Base-by-base conservation (phyloP, 1,140 invertebrate species). In the Conus betulinus region DNA sequence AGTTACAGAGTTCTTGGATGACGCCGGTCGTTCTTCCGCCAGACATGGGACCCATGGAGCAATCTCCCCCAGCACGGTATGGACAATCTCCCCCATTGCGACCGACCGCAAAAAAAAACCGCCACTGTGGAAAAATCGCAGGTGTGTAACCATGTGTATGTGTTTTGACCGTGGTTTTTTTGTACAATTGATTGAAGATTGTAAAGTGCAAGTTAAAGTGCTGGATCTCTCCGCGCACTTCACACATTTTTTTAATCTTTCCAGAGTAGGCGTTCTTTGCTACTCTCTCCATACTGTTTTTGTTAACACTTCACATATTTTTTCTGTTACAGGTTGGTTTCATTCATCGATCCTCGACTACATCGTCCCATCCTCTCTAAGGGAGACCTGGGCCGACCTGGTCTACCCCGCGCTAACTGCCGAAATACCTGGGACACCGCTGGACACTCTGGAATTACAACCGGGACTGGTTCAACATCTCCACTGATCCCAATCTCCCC, bases 311-410 rank as follows among this genome's bases (percentile, higher is more conserved):
- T 39, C 0, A 39, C 39, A 39, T 3, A 39, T 39, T 60, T 60
- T 60, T n/a, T n/a, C 53, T 83, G 39, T 52, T 78, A 76, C 95
- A 98, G 97, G 98, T 99, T 93, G 99, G 99, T 90, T 99, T 99
- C 94, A 99, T n/a, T n/a, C n/a, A n/a, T n/a, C n/a, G n/a, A n/a
- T n/a, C n/a, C n/a, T 99, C 93, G 99, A 99, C 96, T 99, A 99
- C 95, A 99, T 99, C 93, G 98, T 99, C 6, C 99, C n/a, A 99
- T 96, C 99, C 99, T 11, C 95, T 99, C 27, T 99, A n/a, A n/a
- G 98, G 98, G 99, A 99, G 95, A 99, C 99, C 6, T 99, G 99
- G 99, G 99, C 98, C 17, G 99, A 99, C 95, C 96, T 99, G 57
- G 99, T 99, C 4, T 98, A 99, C 96, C 99, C 99, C 0, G 99